Evolutionary conservation across 35 echinoderm and acorn worm genomes (phyloP), one percentile per base, ranked within the genome.

Genomic region (Strongylocentrotus purpuratus): DNA sequence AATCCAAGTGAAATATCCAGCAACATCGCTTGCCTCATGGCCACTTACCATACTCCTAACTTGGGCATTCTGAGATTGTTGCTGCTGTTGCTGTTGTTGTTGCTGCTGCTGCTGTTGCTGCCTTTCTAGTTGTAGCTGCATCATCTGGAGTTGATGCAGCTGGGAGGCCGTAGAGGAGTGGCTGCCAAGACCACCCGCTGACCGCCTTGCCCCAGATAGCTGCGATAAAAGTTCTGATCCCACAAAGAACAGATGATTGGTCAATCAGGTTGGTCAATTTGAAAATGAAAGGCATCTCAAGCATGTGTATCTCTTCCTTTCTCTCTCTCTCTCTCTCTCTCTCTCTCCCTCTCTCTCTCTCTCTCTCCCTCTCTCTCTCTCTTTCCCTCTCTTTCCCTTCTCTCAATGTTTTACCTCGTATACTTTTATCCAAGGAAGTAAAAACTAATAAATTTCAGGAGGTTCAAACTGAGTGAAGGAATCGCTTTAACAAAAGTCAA

Each of bases 51-150:
- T 93, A 46, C 91, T 93, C 91, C 91, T 93, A 33, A 93, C 91
- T 46, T 93, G 91, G 91, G 91, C 91, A 58, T 93, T 93, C 91
- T 93, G 91, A 12, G 91, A 93, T 58, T 94, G 95, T 78, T 78
- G 65, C 90, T 85, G 95, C 65, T 45, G 95, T 46, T 55, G 95
- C 48, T 45, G 95, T 46, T 55, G 95, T 48, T 31, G 90, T 65
- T 87, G 95, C 94, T 92, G 94, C 88, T 99, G 98, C 28, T 96
- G 97, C 70, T 97, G 95, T 88, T 99, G 98, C 90, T 99, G 98
- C 48, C 98, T 88, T 88, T 99, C 98, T 85, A 99, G 94, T 88
- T 99, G 98, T 33, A 99, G 95, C 94, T 99, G 98, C 98, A 99
- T 99, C 86, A 99, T 96, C 85, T 99, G 98, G 31, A 99, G 93